Base-by-base conservation (phyloP, 2,113 vertebrate genomes). In the Peromyscus californicus region DNA sequence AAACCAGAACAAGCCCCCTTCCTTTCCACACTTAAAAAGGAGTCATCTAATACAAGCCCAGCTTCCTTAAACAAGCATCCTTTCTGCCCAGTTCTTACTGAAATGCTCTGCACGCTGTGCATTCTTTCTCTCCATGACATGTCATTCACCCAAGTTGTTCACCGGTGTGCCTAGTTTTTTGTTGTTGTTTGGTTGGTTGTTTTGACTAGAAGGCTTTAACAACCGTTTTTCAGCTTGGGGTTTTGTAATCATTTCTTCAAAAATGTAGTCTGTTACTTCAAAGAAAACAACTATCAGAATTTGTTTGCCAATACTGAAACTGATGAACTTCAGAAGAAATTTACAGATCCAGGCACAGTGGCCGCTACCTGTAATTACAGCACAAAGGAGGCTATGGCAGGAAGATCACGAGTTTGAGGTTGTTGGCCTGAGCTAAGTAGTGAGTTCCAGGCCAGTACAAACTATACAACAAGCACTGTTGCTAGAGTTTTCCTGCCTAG, bases 181-280 rank as follows among this genome's bases (percentile, higher is more conserved):
- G 42, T 42, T 24, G 70, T 54, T 51, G 45, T 48, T 79, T 79
- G 5, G 16, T 51, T 51, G 51, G 51, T 51, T 51, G 51, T 79
- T 51, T 4, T 86, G 17, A 31, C 80, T 61, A 76, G 57, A 75
- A 3, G 24, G 6, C 26, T 80, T 0, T 8, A 21, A 74, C 48
- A 54, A 70, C 22, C 17, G 15, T 86, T 86, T 89, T 29, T 69
- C 19, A 95, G 16, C 51, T 48, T 92, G 5, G 70, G 13, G 2
- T 85, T 57, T 78, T 31, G 22, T 54, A 80, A 48, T 42, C 19
- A 93, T 45, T 91, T 87, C 48, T 51, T 89, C 67, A 95, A 88
- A 95, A 78, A 79, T 29, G 24, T 57, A 70, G 21, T 91, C 48
- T 93, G 31, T 67, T 92, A 72, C 39, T 65, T 96, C 72, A 89